Evolutionary conservation across 2,113 vertebrate species (phyloP), one percentile per base, ranked within the genome.

Genomic region (Nesospiza acunhae): DNA sequence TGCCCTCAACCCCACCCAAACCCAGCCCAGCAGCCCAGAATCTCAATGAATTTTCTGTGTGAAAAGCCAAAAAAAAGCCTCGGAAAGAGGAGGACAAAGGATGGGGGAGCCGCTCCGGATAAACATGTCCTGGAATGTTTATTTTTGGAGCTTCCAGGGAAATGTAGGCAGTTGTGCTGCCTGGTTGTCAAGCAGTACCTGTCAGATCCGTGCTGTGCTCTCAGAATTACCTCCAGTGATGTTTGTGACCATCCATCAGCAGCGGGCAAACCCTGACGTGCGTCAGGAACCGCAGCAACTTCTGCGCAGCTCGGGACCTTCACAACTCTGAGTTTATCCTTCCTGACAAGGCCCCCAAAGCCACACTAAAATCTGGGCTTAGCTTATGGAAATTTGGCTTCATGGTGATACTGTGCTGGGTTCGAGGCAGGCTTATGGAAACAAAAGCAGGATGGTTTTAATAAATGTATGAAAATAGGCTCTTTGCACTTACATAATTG

Each of bases 141-240:
- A 63, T 92, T 92, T 95, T 78, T 83, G 87, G 74, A 95, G 64
- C 88, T 94, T 50, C 7, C 92, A 75, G 94, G 93, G 93, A 14
- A 19, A 53, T 30, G 88, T 9, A 4, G 90, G 91, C 68, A 82
- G 56, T 47, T 50, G 3, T 88, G 78, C 70, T 66, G n/a, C 24
- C 0, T 49, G 83, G 91, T 87, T 94, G 94, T 94, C 95, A 90
- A 82, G 96, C 95, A 95, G 87, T 84, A 94, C 94, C 94, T 96
- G 96, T 88, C 95, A 95, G 69, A 28, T 42, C n/a, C 7, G 2
- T 27, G 14, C 76, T 63, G 82, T 3, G 37, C 84, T 76, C 79
- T 56, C 63, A 16, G 77, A 35, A 13, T 67, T 27, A 7, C 35
- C 90, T 74, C 11, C 60, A 50, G 63, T 49, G 26, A 1, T 26